Percentiles rank a stretch among this genome's conserved stretches.
phyloP scores from a whole-genome alignment of 2,113 vertebrate species.

The Trochalopteron elliotii region DNA sequence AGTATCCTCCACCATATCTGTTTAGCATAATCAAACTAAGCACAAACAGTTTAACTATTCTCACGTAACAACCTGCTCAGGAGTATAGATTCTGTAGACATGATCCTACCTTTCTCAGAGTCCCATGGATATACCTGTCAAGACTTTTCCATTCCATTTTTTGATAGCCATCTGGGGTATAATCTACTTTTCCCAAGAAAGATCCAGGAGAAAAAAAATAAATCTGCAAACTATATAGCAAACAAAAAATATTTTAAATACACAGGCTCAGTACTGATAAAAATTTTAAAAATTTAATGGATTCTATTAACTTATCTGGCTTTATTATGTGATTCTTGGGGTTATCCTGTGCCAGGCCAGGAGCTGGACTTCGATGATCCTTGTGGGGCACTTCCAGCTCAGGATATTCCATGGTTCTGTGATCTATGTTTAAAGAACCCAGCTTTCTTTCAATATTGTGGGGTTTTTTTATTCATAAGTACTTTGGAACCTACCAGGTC shows the following conservation, averaged over 20 bases:
- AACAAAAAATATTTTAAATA: neutral
- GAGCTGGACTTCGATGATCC: fast-evolving
- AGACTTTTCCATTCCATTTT: neutral
- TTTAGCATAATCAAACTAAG: neutral
- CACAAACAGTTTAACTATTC: neutral
- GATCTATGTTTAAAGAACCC: neutral
- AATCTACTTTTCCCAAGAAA: neutral
- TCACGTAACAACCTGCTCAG: neutral
- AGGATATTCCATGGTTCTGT: neutral
- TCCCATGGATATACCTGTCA: neutral
- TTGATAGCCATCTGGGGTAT: neutral
- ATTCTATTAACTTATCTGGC: neutral
- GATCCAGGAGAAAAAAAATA: neutral
- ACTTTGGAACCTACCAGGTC: neutral
- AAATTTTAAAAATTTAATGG: neutral
- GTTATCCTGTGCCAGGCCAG: neutral
- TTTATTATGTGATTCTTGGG: neutral
- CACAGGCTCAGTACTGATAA: neutral
- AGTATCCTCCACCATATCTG: neutral
- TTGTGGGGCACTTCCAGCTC: neutral
- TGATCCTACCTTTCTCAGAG: neutral
- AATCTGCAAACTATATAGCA: neutral
- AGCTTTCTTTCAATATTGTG: neutral
- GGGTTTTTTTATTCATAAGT: neutral
- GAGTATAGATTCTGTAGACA: neutral